Base-by-base conservation (phyloP, 2,113 vertebrate species). In the Actenoides lindsayi region DNA sequence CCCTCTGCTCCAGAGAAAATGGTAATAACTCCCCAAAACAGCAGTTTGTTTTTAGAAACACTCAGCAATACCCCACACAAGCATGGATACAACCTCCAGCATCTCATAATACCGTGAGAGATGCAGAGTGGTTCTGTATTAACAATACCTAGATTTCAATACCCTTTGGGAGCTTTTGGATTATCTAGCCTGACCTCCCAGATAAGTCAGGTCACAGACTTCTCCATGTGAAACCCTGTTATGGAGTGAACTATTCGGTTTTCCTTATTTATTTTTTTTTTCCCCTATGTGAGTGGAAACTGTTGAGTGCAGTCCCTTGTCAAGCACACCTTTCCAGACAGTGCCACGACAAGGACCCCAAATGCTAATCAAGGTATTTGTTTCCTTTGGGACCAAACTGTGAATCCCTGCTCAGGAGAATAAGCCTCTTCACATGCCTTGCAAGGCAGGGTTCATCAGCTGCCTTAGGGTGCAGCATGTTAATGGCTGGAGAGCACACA, bases 91-190 rank as follows among this genome's bases (percentile, higher is more conserved):
- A 69, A 16, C 50, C 12, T 53, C 3, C 27, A 56, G 3, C 19
- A 4, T 11, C 54, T 17, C 6, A 0, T 20, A 83, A 42, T 4
- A 21, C 5, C 0, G 0, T 2, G 9, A 83, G 8, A 64, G 13
- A 74, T 8, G 15, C 27, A 33, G 14, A 27, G 16, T 4, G 6
- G 24, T 16, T 69, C 41, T 56, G 8, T 37, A 41, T 64, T 76
- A 89, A 46, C 15, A 51, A 9, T 16, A 79, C 33, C 71, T 37
- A 56, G 39, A 44, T 57, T 65, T 86, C 65, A 94, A 79, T 74
- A 46, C 30, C 33, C 35, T 68, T 82, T 42, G 63, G 65, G 48
- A 93, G 30, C 5, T 54, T 59, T 59, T 46, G 41, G 46, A 73
- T 84, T 79, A 75, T 37, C 4, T 5, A 41, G 35, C 25, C 71